These are phyloP conservation scores for Clytia hemisphaerica DNA, from an alignment of 30 jellyfish, hydroid and myxozoan genomes.

Conservation along the genomic window DNA sequence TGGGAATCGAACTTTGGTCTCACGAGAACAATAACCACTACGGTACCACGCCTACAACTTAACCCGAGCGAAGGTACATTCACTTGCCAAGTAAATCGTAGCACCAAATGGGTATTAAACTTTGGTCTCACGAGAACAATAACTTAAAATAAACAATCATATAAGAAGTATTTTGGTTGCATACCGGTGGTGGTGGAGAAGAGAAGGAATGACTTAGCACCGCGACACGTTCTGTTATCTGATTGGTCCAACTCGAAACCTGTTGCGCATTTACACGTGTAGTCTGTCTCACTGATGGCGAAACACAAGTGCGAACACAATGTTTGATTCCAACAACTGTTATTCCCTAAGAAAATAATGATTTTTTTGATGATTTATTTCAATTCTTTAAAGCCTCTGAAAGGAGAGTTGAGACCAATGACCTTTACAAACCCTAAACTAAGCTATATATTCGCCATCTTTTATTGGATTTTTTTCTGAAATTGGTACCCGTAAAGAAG, in stretches of 20 bases:
- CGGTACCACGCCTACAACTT: no score
- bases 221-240: constrained; percentile 58
- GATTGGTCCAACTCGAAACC: constrained; percentile 50
- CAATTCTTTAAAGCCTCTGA: not conserved
- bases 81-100: no score
- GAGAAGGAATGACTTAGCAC: constrained; percentile 56
- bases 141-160: not conserved
- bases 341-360: no score
- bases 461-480: no score
- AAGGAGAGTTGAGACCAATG: no score
- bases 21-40: no score
- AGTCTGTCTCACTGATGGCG: constrained; percentile 22
- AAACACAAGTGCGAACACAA: constrained; percentile 90
- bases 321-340: constrained; percentile 39
- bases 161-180: not conserved
- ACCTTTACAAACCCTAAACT: no score
- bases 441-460: no score
- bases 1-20: no score
- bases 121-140: not conserved
- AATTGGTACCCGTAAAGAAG: constrained; percentile 10
- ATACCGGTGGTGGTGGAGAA: constrained; percentile 76
- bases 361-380: not conserved
- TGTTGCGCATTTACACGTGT: constrained; percentile 77
- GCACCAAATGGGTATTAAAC: no score
- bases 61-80: no score